A percentile compares a stretch with the other conserved stretches of the same genome.
Conservation (phyloP, 1,140 invertebrate genomes). For the Caerostris darwini region DNA sequence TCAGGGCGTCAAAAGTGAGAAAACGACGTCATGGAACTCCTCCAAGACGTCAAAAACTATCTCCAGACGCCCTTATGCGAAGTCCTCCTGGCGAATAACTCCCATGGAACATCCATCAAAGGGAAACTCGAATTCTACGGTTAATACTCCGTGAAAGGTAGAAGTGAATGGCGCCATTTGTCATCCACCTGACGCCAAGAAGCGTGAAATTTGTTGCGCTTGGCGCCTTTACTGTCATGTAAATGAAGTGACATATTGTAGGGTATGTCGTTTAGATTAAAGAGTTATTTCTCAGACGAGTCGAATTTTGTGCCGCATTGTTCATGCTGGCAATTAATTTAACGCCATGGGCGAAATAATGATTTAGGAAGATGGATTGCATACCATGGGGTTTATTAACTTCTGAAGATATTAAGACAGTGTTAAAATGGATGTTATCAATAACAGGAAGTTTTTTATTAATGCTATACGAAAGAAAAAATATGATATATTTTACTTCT, state of each 20-base stretch:
- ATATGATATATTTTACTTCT: too few species aligned
- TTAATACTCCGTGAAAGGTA: neutral
- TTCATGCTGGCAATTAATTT: too few species aligned
- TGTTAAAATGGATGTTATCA: too few species aligned
- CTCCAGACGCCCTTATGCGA: neutral
- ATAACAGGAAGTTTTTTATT: too few species aligned
- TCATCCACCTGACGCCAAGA: conserved; percentile 33
- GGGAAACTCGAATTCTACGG: neutral
- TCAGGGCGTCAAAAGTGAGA: too few species aligned
- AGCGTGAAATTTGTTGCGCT: conserved; percentile 9
- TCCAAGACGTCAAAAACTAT: neutral
- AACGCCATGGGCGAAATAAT: too few species aligned
- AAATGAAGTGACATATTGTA: neutral
- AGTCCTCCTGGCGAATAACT: neutral
- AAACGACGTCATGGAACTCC: neutral
- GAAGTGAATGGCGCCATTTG: neutral
- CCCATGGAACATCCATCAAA: neutral
- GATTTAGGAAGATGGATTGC: too few species aligned
- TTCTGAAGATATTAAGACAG: too few species aligned
- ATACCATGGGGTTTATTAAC: too few species aligned
- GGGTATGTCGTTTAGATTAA: neutral
- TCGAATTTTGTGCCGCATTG: neutral
- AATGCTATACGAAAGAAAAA: too few species aligned
- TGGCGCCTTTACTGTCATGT: conserved; percentile 10
- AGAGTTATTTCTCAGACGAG: neutral